Base-by-base conservation (phyloP, 1,140 invertebrate genomes). In the Drosophila ohnishii region DNA sequence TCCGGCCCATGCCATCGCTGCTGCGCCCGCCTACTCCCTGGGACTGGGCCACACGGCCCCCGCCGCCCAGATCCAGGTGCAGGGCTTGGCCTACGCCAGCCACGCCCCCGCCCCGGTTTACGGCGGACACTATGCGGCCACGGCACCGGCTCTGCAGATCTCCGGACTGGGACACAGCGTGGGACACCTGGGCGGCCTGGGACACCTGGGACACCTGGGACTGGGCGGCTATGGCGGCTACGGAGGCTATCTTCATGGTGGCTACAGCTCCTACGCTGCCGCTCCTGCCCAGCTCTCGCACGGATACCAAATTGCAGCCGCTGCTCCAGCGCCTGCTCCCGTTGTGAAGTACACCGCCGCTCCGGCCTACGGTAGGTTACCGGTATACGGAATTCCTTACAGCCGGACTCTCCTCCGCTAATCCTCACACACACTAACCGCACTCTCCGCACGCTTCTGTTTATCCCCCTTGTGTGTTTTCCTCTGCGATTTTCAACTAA, bases 321-420 rank as follows among this genome's bases (percentile, higher is more conserved):
- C 61, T 16, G 61, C 61, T 16, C 61, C 88, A n/a, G 85, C 89
- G n/a, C 66, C 89, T 2, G 89, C 90, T 22, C 75, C 83, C 3
- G 61, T 90, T 40, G 40, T 91, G 55, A 91, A 91, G 51, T 88
- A 88, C 55, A 67, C 81, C 45, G 74, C 90, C 30, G 89, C 89
- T 57, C 89, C 89, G n/a, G 75, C 89, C 40, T 90, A 90, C 57
- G 90, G 90, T 91, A 91, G 90, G 86, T 85, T 39, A 34, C 22
- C 51, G 25, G 66, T 34, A 51, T 40, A 5, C 40, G 7, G 22
- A 9, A 30, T 37, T 28, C 14, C 22, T 28, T 4, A n/a, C 9
- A 16, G 35, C 37, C n/a, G 16, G 25, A 7, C 14, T 22, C 50
- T 69, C 35, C 62, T 47, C 47, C 19, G 39, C 30, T 40, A 40